phyloP scores from a whole-genome alignment of 2,797 vertebrate species.

The Syngnathus acus region DNA sequence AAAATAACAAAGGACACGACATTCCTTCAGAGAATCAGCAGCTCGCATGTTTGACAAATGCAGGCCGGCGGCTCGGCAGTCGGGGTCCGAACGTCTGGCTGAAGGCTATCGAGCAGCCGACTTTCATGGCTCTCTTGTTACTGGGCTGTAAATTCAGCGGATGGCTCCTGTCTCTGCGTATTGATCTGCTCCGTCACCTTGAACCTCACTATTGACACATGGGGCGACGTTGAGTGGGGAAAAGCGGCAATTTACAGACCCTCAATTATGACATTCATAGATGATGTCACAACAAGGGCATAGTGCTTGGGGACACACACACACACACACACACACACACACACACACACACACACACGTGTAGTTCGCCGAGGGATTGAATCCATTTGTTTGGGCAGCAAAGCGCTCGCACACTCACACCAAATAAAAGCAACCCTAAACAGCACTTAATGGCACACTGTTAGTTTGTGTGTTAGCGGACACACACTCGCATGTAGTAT shows the following conservation, averaged over 20 bases:
- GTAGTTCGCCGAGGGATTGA: constrained; percentile 39
- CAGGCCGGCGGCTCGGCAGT: constrained; percentile 67
- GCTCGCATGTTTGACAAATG: constrained; percentile 45
- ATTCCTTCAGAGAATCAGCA: constrained; percentile 43
- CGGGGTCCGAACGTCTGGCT: constrained; percentile 59
- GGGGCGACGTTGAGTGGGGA: constrained; percentile 76
- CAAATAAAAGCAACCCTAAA: constrained; percentile 42
- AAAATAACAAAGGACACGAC: constrained; percentile 19
- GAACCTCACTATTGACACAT: constrained; percentile 99
- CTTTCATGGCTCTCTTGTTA: constrained; percentile 94
- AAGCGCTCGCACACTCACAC: constrained; percentile 36
- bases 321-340: constrained; percentile 16
- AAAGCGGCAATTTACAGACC: constrained; percentile 83
- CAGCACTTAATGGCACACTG: constrained; percentile 47
- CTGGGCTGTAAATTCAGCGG: constrained; percentile 98
- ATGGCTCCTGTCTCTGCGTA: constrained; percentile 95
- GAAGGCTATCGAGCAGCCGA: constrained; percentile 83
- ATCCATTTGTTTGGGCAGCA: constrained; percentile 51
- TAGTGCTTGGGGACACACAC: constrained; percentile 43
- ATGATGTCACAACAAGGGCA: constrained; percentile 88
- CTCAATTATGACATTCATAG: constrained; percentile 98
- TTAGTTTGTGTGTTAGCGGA: constrained; percentile 34
- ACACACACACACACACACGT: constrained; percentile 12
- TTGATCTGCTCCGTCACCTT: constrained; percentile 97
- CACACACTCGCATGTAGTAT: constrained; percentile 10